phyloP scores from a whole-genome alignment of 2,888 invertebrate species.

The Agrypnus murinus region DNA sequence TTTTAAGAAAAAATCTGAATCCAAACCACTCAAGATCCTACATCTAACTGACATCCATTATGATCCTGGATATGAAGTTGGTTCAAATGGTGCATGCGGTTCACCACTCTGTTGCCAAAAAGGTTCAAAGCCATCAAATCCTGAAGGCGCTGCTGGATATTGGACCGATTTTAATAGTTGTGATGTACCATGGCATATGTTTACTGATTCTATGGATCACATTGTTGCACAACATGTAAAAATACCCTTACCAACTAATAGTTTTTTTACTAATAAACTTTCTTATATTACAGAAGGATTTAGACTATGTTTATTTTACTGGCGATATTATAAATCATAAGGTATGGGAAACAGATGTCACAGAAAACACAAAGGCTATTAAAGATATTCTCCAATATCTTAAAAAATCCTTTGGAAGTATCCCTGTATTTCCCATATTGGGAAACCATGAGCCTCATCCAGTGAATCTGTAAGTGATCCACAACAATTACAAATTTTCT shows the following conservation, averaged over 20 bases:
- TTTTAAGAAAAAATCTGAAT: not conserved
- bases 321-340: constrained; percentile 92
- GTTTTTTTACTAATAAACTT: constrained; percentile 84
- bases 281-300: constrained; percentile 68
- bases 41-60: constrained; percentile 86
- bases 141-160: constrained; percentile 75
- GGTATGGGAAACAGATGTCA: constrained; percentile 87
- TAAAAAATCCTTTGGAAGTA: constrained; percentile 70
- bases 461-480: constrained; percentile 83
- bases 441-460: constrained; percentile 86
- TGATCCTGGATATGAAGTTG: constrained; percentile 80
- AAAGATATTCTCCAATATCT: constrained; percentile 70
- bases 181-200: constrained; percentile 81
- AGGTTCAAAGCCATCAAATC: constrained; percentile 66
- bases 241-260: constrained; percentile 74
- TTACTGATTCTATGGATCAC: constrained; percentile 74
- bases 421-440: constrained; percentile 75
- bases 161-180: constrained; percentile 89
- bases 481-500: not conserved
- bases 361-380: constrained; percentile 77
- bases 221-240: constrained; percentile 50
- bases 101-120: constrained; percentile 85
- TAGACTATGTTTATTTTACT: constrained; percentile 85
- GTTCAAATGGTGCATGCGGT: constrained; percentile 79
- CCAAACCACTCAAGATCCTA: constrained; percentile 67